Percentiles rank a stretch among this genome's conserved stretches.
Conservation (phyloP, 1,140 invertebrate genomes). For the Diachasma alloeum region DNA sequence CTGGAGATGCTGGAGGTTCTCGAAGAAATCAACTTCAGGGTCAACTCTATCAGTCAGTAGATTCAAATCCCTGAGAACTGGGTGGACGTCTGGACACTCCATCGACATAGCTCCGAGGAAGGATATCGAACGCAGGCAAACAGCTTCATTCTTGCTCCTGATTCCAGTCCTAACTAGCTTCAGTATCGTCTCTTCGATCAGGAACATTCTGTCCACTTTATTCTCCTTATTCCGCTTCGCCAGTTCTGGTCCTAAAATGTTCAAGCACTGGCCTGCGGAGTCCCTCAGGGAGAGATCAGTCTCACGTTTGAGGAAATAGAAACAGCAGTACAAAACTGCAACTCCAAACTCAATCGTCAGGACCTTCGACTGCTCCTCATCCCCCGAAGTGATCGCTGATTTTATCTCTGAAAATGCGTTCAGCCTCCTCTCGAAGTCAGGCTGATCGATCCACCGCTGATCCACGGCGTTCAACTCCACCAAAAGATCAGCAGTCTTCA, state of each 20-base stretch:
- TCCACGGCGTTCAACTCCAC: slow-evolving; percentile 87
- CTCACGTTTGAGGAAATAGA: slow-evolving; percentile 77
- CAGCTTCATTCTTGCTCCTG: slow-evolving; percentile 70
- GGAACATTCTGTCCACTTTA: slow-evolving; percentile 67
- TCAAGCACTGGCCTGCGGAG: slow-evolving; percentile 78
- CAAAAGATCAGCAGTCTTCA: slow-evolving; percentile 65
- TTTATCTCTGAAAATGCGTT: slow-evolving; percentile 76
- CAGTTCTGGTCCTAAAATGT: slow-evolving; percentile 70
- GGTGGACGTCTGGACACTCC: slow-evolving; percentile 75
- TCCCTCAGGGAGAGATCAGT: slow-evolving; percentile 86
- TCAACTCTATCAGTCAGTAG: slow-evolving; percentile 77
- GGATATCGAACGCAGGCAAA: slow-evolving; percentile 79
- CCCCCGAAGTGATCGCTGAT: slow-evolving; percentile 62
- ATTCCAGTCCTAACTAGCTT: slow-evolving; percentile 75
- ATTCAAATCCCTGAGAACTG: slow-evolving; percentile 78
- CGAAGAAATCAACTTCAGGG: slow-evolving; percentile 91
- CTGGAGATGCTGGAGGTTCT: slow-evolving; percentile 90
- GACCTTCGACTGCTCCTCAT: slow-evolving; percentile 40
- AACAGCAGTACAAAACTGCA: slow-evolving; percentile 83
- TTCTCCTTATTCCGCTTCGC: slow-evolving; percentile 62
- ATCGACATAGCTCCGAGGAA: slow-evolving; percentile 78
- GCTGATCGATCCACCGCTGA: slow-evolving; percentile 86
- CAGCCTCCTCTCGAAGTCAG: slow-evolving; percentile 85
- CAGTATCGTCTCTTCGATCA: slow-evolving; percentile 79
- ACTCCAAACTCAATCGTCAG: slow-evolving; percentile 74